Percentiles rank a stretch among this genome's conserved stretches.
phyloP scores from a whole-genome alignment of 2,113 vertebrate genomes.

The Bombycilla garrulus region DNA sequence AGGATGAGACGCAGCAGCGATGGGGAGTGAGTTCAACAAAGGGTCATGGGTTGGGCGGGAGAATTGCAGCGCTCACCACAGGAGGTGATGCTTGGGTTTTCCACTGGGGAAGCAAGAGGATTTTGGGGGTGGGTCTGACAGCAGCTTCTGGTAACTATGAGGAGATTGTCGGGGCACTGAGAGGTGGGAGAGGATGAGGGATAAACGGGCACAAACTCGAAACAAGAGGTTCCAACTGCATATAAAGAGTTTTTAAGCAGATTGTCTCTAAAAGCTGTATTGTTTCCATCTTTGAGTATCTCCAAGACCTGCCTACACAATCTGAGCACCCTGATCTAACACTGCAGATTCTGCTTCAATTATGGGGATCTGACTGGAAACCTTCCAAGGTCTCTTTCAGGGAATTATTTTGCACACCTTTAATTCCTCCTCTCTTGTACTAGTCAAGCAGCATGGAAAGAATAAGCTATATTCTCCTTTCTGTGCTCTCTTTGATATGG shows the following conservation, averaged over 20 bases:
- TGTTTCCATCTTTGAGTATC: neutral
- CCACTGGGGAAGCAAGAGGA: neutral
- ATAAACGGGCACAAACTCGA: neutral
- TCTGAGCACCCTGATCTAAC: neutral
- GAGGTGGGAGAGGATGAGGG: neutral
- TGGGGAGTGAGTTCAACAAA: neutral
- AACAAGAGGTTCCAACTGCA: neutral
- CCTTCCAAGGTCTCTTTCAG: neutral
- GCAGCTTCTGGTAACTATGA: neutral
- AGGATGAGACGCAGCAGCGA: fast-evolving
- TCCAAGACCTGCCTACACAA: neutral
- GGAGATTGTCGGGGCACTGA: neutral
- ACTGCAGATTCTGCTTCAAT: neutral
- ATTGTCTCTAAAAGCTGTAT: neutral
- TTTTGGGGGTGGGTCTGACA: neutral
- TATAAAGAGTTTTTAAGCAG: neutral
- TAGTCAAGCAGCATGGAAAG: neutral
- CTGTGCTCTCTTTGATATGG: neutral
- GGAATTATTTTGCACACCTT: neutral
- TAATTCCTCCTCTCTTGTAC: neutral
- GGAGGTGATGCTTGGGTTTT: neutral
- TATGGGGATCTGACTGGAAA: neutral
- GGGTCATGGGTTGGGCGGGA: fast-evolving
- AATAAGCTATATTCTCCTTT: neutral
- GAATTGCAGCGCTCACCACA: neutral